Evolutionary conservation across 2,113 vertebrate species (phyloP), one percentile per base, ranked within the genome.

Genomic region (Recurvirostra avosetta): DNA sequence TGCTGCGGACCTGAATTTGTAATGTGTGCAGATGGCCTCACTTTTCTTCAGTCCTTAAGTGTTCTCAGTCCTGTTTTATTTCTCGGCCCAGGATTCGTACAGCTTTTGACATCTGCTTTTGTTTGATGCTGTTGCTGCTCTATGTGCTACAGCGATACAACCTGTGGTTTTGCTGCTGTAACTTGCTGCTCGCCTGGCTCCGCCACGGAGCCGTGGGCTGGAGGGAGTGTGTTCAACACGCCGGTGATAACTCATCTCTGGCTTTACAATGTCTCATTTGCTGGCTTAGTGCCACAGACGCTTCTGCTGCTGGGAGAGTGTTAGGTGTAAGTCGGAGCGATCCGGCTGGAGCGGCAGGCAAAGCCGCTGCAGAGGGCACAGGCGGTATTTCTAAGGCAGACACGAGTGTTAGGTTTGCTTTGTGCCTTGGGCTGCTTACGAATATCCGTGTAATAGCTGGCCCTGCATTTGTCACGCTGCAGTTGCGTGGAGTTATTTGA

Each of bases 161-260:
- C 50, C 45, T 5, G 26, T 23, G 30, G 25, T 53, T 67, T 45
- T 49, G 9, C 6, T 62, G 66, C n/a, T 66, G 23, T 41, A 14
- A 67, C 26, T 49, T 2, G 0, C 38, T 26, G 12, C 23, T 70
- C 2, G 3, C 38, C 23, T 59, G 68, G 68, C 27, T 72, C 32
- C 4, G 9, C 49, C 43, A 4, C 13, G 63, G 25, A 56, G 58
- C 58, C 0, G 0, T 5, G 59, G 26, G 47, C 27, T 43, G 53
- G 55, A 32, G 22, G 49, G 65, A 45, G 23, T 0, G 0, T 1
- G 8, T 79, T 62, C 52, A 29, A 2, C 8, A 4, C 0, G 0
- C 0, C 6, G 65, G 52, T 21, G 34, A 1, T 25, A 61, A n/a
- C 50, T 59, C 34, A 12, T 5, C 49, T 53, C 27, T 38, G 16